phyloP scores from a whole-genome alignment of 2,797 vertebrate species.

The Aldrovandia affinis region DNA sequence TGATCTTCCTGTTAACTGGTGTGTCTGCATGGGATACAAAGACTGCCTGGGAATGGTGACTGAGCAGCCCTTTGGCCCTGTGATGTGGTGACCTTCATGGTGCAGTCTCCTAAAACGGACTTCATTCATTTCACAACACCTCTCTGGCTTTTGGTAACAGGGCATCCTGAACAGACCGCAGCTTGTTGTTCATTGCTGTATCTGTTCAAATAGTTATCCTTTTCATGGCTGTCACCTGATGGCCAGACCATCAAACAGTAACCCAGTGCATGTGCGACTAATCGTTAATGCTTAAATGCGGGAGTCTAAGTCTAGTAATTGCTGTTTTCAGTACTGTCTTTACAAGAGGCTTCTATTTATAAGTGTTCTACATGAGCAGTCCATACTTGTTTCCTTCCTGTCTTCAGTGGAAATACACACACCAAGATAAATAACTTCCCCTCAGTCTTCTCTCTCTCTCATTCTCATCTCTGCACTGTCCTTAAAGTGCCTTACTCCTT shows the following conservation, averaged over 20 bases:
- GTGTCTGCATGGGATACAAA: slow-evolving; percentile 13
- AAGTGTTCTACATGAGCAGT: slow-evolving; percentile 50
- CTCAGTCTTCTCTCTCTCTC: slow-evolving; percentile 35
- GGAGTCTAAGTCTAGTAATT: slow-evolving; percentile 61
- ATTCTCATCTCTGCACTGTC: background rate
- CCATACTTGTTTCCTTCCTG: slow-evolving; percentile 1
- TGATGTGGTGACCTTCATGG: slow-evolving; percentile 36
- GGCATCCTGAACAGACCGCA: background rate
- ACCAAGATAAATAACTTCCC: slow-evolving; percentile 45
- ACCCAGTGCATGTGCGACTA: slow-evolving; percentile 57
- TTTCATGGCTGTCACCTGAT: slow-evolving; percentile 45
- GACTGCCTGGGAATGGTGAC: slow-evolving; percentile 12
- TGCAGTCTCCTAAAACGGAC: background rate
- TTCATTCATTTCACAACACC: slow-evolving; percentile 19
- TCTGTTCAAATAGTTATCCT: slow-evolving; percentile 39
- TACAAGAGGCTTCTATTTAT: slow-evolving; percentile 43
- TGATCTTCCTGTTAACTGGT: slow-evolving; percentile 13
- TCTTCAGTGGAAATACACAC: slow-evolving; percentile 7
- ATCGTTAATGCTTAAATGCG: slow-evolving; percentile 69
- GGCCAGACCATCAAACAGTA: slow-evolving; percentile 68
- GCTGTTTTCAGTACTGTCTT: slow-evolving; percentile 42
- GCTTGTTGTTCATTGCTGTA: slow-evolving; percentile 24
- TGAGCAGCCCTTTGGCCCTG: slow-evolving; percentile 6
- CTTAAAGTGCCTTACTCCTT: background rate
- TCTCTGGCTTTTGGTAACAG: background rate